Base-by-base conservation (phyloP, 1,140 invertebrate species). In the Zophobas morio region DNA sequence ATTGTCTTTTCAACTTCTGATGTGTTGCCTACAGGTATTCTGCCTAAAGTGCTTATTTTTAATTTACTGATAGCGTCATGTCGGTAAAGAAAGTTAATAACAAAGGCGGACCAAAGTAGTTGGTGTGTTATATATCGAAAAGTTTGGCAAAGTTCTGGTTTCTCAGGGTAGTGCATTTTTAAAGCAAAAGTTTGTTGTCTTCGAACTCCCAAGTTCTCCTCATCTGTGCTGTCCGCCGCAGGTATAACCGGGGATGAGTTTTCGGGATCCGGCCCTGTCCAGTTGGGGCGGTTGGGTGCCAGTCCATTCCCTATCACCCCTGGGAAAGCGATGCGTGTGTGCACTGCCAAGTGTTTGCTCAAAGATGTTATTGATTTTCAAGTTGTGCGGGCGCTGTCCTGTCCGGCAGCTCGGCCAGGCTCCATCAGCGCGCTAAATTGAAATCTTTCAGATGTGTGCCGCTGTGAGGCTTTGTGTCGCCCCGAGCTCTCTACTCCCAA, bases 281-380 rank as follows among this genome's bases (percentile, higher is more conserved):
- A 66, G 74, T 51, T 54, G 53, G 74, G 72, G 70, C 74, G 60
- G 78, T 74, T 75, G 49, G 71, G 53, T 57, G 75, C 53, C 34
- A 33, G 37, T 47, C 75, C 70, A 72, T 57, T 76, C 74, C 60
- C 76, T 77, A 63, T 75, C 74, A 77, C 82, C 80, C 81, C 80
- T 80, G 81, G 81, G 79, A 82, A 80, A 82, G 81, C 79, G 79
- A 80, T 84, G 84, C 84, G 85, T 86, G 84, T 84, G 84, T 86
- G 84, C 83, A 84, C 82, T 86, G 82, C 81, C 84, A 86, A 86
- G 85, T 86, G 84, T 86, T 85, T 83, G 83, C 80, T 84, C 84
- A 84, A 86, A 84, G 83, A 84, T 85, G 85, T 84, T 86, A 86
- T 86, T 85, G 85, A 86, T 86, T 86, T 85, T 85, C 83, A 82